Conservation (phyloP, 2,113 vertebrate genomes). For the Tamias sibiricus region DNA sequence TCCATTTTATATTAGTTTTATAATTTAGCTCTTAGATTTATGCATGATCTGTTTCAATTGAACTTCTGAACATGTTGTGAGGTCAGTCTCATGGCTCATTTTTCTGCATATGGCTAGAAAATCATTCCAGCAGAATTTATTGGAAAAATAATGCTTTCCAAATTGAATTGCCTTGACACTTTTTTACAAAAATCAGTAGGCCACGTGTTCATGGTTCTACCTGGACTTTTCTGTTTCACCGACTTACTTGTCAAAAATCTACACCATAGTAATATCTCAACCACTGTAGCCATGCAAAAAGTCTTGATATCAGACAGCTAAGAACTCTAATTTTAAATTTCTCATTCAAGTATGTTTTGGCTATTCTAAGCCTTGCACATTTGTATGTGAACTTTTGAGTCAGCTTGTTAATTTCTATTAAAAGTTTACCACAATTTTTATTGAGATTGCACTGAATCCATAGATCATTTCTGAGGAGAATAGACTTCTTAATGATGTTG, state of each 20-base stretch:
- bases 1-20: not conserved
- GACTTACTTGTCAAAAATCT: not conserved
- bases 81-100: not conserved
- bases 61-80: not conserved
- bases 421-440: not conserved
- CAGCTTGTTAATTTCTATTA: not conserved
- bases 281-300: not conserved
- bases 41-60: not conserved
- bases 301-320: not conserved
- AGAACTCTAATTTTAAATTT: not conserved
- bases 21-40: not conserved
- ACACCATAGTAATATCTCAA: not conserved
- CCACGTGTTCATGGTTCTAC: not conserved
- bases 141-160: not conserved
- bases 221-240: not conserved
- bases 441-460: not conserved
- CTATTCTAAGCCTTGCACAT: not conserved
- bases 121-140: not conserved
- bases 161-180: not conserved
- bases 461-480: not conserved
- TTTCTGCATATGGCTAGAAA: not conserved
- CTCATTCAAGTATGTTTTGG: not conserved
- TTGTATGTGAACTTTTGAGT: not conserved
- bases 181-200: not conserved
- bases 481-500: not conserved